These are phyloP conservation scores for Cecidostiba fungosa DNA, from an alignment of 2,888 invertebrate genomes.

Conservation along the genomic window DNA sequence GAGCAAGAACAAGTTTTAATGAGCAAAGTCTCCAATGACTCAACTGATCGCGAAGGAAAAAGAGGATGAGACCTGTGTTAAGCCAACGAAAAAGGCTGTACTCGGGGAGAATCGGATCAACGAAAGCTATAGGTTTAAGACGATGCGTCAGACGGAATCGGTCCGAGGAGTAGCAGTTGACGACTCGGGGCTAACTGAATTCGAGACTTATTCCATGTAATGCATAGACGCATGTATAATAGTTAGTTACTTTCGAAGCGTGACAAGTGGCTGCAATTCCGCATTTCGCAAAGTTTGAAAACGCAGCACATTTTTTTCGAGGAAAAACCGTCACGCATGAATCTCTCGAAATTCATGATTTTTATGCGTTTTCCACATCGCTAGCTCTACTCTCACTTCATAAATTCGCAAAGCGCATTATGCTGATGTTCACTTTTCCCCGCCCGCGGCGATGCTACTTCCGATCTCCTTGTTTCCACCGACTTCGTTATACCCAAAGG, in stretches of 20 bases:
- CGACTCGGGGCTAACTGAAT: neutral
- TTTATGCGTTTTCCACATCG: neutral
- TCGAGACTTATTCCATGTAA: too few relatives aligned
- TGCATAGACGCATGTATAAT: too few relatives aligned
- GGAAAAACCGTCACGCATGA: neutral
- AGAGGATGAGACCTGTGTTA: neutral
- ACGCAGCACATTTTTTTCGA: neutral
- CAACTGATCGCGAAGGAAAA: neutral
- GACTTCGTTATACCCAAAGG: neutral
- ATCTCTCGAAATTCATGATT: slow-evolving; percentile 6
- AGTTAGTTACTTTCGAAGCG: too few relatives aligned
- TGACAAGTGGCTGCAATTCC: too few relatives aligned
- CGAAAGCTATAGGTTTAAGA: neutral
- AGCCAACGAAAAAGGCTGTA: neutral
- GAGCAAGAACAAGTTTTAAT: slow-evolving; percentile 5
- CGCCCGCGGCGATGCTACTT: neutral
- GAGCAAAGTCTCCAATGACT: neutral
- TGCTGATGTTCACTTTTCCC: neutral
- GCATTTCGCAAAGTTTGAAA: neutral
- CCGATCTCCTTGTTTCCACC: neutral
- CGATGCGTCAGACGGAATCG: neutral
- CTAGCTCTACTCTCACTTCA: neutral
- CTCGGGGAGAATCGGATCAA: neutral
- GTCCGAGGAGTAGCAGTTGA: neutral
- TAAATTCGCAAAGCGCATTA: neutral